These are phyloP conservation scores for Panulirus ornatus DNA, from an alignment of 1,140 invertebrate species.

Conservation along the genomic window DNA sequence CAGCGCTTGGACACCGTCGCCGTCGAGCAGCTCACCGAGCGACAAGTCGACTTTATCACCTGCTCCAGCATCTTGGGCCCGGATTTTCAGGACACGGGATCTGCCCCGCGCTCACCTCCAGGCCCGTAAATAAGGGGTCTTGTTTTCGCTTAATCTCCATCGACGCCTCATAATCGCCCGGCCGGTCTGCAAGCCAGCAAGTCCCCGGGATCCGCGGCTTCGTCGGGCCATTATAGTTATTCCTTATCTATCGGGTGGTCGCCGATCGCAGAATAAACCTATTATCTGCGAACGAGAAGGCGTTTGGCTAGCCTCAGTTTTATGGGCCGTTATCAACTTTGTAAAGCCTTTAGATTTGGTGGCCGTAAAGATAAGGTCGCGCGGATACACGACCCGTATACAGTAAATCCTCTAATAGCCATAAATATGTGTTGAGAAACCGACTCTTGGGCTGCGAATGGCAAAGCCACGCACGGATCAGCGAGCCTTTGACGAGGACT, in stretches of 20 bases:
- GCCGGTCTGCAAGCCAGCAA: too few relatives aligned
- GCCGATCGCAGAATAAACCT: background rate
- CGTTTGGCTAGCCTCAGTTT: background rate
- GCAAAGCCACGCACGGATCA: background rate
- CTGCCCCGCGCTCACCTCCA: background rate
- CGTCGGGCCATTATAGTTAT: too few relatives aligned
- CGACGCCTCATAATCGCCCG: background rate
- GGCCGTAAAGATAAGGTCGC: slow-evolving; percentile 11
- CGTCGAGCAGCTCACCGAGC: background rate
- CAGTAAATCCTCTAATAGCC: background rate
- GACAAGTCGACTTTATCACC: background rate
- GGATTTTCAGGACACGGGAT: background rate
- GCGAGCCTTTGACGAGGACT: background rate
- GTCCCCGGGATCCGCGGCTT: too few relatives aligned
- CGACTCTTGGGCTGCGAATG: background rate
- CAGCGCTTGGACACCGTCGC: too few relatives aligned
- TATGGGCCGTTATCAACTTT: slow-evolving; percentile 17
- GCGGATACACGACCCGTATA: slow-evolving; percentile 1
- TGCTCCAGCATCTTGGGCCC: background rate
- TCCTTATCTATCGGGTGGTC: too few relatives aligned
- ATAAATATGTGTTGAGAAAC: slow-evolving; percentile 10
- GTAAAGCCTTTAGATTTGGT: slow-evolving; percentile 1
- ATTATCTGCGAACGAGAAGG: background rate
- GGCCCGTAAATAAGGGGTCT: background rate
- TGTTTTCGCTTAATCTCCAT: background rate